Evolutionary conservation across 2,113 vertebrate species (phyloP).

Genomic region (Hippoglossus stenolepis): DNA sequence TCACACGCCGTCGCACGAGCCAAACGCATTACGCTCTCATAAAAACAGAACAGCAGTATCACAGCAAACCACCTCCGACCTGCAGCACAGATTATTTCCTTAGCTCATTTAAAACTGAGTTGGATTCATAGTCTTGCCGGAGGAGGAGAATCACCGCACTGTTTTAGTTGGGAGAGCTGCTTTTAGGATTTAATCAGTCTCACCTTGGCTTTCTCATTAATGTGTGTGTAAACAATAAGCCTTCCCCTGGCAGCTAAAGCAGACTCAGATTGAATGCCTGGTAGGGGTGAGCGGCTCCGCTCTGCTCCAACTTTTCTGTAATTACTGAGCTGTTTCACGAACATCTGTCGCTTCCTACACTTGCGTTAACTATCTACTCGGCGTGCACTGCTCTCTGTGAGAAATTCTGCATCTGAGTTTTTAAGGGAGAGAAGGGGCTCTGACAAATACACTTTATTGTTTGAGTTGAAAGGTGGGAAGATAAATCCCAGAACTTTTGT

Average conservation of each 20-base stretch:
- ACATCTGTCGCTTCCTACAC: constrained; percentile 72
- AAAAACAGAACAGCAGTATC: constrained; percentile 47
- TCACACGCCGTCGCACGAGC: constrained; percentile 38
- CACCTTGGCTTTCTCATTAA: constrained; percentile 76
- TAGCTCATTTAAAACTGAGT: constrained; percentile 55
- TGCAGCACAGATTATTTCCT: constrained; percentile 49
- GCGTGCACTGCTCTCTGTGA: constrained; percentile 25
- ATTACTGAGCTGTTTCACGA: constrained; percentile 79
- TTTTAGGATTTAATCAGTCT: constrained; percentile 74
- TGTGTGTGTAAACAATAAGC: constrained; percentile 77
- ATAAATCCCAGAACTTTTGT: background rate
- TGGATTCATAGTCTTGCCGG: constrained; percentile 41
- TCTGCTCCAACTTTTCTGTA: constrained; percentile 70
- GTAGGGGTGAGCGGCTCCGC: constrained; percentile 69
- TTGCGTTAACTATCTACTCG: constrained; percentile 39
- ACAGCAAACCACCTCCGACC: constrained; percentile 34
- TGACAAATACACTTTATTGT: background rate
- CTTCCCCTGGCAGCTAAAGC: constrained; percentile 68
- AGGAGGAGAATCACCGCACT: constrained; percentile 56
- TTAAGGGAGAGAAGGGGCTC: constrained; percentile 6
- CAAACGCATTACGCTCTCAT: constrained; percentile 57
- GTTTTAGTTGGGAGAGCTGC: constrained; percentile 54
- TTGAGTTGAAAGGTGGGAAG: background rate
- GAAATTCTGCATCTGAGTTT: constrained; percentile 22
- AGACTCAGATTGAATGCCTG: constrained; percentile 75